These are phyloP conservation scores for Zaprionus obscuricornis DNA, from an alignment of 2,888 invertebrate genomes.

Conservation along the genomic window DNA sequence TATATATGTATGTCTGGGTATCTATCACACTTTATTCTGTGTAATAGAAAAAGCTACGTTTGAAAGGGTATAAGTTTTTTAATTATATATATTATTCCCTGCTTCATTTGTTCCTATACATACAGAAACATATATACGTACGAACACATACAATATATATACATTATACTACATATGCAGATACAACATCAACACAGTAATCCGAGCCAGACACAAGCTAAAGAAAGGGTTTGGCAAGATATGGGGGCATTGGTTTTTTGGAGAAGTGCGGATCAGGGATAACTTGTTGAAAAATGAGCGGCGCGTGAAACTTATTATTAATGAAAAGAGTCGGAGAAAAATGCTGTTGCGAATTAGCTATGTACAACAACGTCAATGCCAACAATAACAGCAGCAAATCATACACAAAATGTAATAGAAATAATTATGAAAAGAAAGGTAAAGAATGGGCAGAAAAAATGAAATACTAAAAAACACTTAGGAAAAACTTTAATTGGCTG, in stretches of 20 bases:
- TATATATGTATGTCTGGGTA: too few species aligned
- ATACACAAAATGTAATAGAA: slow-evolving; percentile 1
- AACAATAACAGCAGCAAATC: slow-evolving; percentile 6
- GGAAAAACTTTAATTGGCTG: slow-evolving; percentile 23
- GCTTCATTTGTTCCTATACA: slow-evolving; percentile 6
- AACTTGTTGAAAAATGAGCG: slow-evolving; percentile 72
- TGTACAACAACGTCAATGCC: slow-evolving; percentile 43
- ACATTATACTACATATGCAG: slow-evolving; percentile 39
- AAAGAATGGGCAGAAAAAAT: not conserved
- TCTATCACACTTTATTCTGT: too few species aligned
- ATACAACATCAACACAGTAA: slow-evolving; percentile 73
- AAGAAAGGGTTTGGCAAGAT: slow-evolving; percentile 25
- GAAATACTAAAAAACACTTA: slow-evolving; percentile 14
- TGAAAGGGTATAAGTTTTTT: too few species aligned
- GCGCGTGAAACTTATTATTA: slow-evolving; percentile 80
- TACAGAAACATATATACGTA: not conserved
- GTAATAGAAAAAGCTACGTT: too few species aligned
- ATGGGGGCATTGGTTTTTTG: not conserved
- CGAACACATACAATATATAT: not conserved
- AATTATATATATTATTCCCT: slow-evolving; percentile 38
- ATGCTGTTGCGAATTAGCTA: slow-evolving; percentile 64
- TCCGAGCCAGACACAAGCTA: slow-evolving; percentile 59
- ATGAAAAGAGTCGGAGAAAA: slow-evolving; percentile 72
- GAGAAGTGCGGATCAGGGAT: slow-evolving; percentile 9
- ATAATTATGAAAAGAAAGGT: not conserved